phyloP scores from a whole-genome alignment of 2,888 invertebrate genomes.

The Eristalinus sepulchralis region DNA sequence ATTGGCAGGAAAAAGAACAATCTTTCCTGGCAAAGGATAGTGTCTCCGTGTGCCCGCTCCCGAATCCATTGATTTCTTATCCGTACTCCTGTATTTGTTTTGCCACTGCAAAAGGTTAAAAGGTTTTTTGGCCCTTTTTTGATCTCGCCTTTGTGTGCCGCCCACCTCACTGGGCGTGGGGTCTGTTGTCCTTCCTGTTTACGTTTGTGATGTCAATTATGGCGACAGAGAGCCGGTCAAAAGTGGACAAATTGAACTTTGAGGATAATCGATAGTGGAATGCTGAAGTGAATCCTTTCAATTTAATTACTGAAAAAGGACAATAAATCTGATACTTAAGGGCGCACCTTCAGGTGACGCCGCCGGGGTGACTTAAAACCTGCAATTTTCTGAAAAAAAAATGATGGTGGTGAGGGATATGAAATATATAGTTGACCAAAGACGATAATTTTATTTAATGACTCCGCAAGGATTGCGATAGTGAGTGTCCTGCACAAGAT shows the following conservation, averaged over 20 bases:
- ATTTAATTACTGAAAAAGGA: constrained; percentile 41
- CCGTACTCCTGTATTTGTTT: constrained; percentile 32
- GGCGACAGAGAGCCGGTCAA: constrained; percentile 10
- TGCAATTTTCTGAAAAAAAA: background rate
- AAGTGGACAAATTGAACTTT: constrained; percentile 59
- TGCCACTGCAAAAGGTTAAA: constrained; percentile 57
- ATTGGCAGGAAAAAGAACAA: constrained; percentile 44
- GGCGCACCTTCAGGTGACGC: background rate
- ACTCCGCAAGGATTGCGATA: constrained; percentile 18
- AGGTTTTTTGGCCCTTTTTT: constrained; percentile 60
- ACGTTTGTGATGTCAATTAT: constrained; percentile 53
- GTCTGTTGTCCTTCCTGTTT: constrained; percentile 18
- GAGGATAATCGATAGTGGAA: constrained; percentile 47
- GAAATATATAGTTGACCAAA: constrained; percentile 5
- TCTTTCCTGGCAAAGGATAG: background rate
- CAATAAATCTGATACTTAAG: constrained; percentile 31
- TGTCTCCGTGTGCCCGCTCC: background rate
- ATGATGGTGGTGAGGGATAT: background rate
- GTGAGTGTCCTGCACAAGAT: background rate
- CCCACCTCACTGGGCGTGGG: background rate
- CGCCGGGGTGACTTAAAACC: background rate
- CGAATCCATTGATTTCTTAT: background rate
- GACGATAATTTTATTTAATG: constrained; percentile 29
- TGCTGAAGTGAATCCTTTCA: constrained; percentile 53
- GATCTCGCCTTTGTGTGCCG: constrained; percentile 42